phyloP scores from a whole-genome alignment of 2,113 vertebrate species.

The Istiophorus platypterus region DNA sequence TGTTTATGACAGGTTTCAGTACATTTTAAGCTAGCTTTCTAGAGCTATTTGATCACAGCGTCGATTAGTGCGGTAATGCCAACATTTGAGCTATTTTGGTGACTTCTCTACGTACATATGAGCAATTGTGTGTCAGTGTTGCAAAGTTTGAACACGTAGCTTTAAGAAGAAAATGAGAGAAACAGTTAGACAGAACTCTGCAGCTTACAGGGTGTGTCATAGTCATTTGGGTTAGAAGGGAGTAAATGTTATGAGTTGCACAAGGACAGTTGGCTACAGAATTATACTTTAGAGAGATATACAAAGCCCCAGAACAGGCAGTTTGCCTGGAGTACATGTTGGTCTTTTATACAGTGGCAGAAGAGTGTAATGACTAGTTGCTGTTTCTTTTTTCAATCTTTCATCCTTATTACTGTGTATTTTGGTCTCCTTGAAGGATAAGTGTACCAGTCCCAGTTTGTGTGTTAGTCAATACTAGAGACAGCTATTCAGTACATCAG shows the following conservation, averaged over 20 bases:
- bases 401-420: constrained; percentile 38
- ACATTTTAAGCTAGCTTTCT: not conserved
- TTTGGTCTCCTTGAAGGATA: constrained; percentile 43
- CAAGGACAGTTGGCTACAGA: constrained; percentile 57
- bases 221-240: constrained; percentile 46
- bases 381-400: constrained; percentile 42
- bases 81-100: not conserved
- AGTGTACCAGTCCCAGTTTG: constrained; percentile 8
- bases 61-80: not conserved
- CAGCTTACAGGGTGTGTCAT: constrained; percentile 54
- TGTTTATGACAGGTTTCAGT: constrained; percentile 21
- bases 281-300: constrained; percentile 41
- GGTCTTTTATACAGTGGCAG: constrained; percentile 43
- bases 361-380: constrained; percentile 62
- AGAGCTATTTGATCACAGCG: not conserved
- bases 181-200: constrained; percentile 39
- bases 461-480: not conserved
- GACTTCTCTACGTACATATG: not conserved
- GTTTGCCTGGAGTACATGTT: constrained; percentile 48
- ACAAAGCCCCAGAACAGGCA: constrained; percentile 44
- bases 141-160: not conserved
- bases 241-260: constrained; percentile 61
- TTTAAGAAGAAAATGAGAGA: constrained; percentile 35
- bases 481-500: constrained; percentile 17
- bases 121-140: not conserved